These are phyloP conservation scores for Caenorhabditis imperialis DNA, from an alignment of 2,888 invertebrate species.

Conservation along the genomic window DNA sequence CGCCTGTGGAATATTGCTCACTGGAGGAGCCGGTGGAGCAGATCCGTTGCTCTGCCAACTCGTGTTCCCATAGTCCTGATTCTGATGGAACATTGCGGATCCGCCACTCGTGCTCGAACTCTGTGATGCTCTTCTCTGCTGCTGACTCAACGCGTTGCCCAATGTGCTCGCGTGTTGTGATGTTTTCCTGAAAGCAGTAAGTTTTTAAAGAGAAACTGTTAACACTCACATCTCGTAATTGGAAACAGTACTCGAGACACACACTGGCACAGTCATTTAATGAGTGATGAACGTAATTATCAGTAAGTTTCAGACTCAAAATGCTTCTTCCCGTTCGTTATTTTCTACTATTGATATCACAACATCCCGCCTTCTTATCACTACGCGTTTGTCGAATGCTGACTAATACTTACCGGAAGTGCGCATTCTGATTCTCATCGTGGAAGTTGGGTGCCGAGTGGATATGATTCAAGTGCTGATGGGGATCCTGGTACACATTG, in stretches of 20 bases:
- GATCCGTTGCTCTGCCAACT: constrained; percentile 15
- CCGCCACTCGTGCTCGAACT: constrained; percentile 48
- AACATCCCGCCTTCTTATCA: too few relatives aligned
- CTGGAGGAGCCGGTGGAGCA: constrained; percentile 45
- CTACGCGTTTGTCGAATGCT: too few relatives aligned
- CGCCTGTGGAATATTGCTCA: constrained; percentile 49
- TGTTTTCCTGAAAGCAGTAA: constrained; percentile 40
- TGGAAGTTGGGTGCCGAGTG: constrained; percentile 63
- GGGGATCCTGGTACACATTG: constrained; percentile 68
- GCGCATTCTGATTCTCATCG: constrained; percentile 52
- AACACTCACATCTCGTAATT: too few relatives aligned
- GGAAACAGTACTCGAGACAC: too few relatives aligned
- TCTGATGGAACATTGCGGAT: constrained; percentile 14
- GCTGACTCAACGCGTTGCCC: constrained; percentile 35
- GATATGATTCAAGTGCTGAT: constrained; percentile 60
- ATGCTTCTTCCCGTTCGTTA: too few relatives aligned
- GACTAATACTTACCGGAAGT: constrained; percentile 32
- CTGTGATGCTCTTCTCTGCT: constrained; percentile 60
- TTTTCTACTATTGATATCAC: too few relatives aligned
- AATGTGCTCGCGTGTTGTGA: constrained; percentile 36
- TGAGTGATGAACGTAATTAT: too few relatives aligned
- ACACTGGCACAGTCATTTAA: too few relatives aligned
- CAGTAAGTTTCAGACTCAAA: too few relatives aligned
- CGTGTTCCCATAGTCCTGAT: constrained; percentile 17
- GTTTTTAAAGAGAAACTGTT: neutral